Conservation (phyloP, 2,888 invertebrate genomes). For the Leptinotarsa rubiginosa region DNA sequence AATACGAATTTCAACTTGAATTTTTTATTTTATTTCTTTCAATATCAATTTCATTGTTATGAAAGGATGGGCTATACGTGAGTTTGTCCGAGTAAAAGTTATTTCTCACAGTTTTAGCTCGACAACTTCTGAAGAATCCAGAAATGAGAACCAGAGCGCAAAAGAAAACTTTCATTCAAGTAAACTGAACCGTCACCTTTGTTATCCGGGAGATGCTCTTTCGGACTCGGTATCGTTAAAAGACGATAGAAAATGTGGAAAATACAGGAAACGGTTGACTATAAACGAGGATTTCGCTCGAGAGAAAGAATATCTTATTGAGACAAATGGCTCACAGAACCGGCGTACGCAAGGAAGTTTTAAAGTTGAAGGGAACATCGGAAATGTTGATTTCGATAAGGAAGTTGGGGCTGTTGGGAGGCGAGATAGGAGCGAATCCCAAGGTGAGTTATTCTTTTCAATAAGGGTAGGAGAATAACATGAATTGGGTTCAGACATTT, state of each 20-base stretch:
- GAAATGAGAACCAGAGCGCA: slow-evolving; percentile 31
- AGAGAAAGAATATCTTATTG: slow-evolving; percentile 42
- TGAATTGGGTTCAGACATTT: background rate
- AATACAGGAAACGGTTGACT: slow-evolving; percentile 41
- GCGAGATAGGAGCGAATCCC: slow-evolving; percentile 21
- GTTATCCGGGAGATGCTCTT: slow-evolving; percentile 23
- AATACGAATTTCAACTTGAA: no score
- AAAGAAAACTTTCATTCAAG: slow-evolving; percentile 38
- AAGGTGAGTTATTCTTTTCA: slow-evolving; percentile 38
- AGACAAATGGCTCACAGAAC: slow-evolving; percentile 38
- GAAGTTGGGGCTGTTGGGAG: slow-evolving; percentile 2
- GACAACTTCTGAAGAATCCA: slow-evolving; percentile 29
- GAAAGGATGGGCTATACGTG: background rate
- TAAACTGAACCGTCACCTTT: slow-evolving; percentile 33
- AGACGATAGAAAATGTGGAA: slow-evolving; percentile 38
- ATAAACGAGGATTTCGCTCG: slow-evolving; percentile 40
- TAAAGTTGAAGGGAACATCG: slow-evolving; percentile 26
- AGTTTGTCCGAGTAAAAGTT: no score
- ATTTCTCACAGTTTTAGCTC: slow-evolving; percentile 28
- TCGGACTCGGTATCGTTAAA: slow-evolving; percentile 30
- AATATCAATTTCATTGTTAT: background rate
- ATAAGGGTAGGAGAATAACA: background rate
- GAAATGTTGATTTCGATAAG: slow-evolving; percentile 25
- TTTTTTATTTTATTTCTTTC: no score
- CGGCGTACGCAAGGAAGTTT: slow-evolving; percentile 34